Conservation (phyloP, 2,113 vertebrate genomes). For the Poicephalus meyeri region DNA sequence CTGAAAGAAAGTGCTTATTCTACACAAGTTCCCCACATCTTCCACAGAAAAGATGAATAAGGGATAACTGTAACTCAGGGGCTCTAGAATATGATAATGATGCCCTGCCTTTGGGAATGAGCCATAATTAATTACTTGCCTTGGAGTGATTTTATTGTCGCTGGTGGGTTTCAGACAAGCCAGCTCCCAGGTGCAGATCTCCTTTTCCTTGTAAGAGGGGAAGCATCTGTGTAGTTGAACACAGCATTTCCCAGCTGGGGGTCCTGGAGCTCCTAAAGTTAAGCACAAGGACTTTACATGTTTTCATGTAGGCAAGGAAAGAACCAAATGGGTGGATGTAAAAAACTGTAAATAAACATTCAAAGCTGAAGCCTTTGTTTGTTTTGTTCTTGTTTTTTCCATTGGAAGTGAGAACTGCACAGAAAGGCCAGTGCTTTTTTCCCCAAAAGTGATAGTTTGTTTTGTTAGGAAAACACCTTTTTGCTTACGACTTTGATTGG, state of each 20-base stretch:
- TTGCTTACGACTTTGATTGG: neutral
- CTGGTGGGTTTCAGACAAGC: neutral
- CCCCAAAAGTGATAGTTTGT: neutral
- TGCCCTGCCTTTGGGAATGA: neutral
- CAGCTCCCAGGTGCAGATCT: neutral
- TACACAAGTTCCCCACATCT: neutral
- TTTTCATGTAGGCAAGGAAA: neutral
- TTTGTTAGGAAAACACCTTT: neutral
- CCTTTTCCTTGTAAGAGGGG: neutral
- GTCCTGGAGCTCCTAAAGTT: neutral
- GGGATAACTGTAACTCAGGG: neutral
- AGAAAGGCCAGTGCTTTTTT: rapidly evolving
- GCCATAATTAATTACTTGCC: neutral
- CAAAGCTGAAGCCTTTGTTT: neutral
- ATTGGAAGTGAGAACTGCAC: neutral
- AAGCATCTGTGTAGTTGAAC: neutral
- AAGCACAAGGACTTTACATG: neutral
- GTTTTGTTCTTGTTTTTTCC: neutral
- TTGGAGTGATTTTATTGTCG: neutral
- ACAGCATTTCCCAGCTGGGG: neutral
- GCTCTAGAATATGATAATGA: neutral
- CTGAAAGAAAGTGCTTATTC: conserved; percentile 1
- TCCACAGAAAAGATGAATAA: neutral
- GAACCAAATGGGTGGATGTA: neutral
- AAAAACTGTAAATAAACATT: neutral